These are phyloP conservation scores for Pogona vitticeps DNA, from an alignment of 2,113 vertebrate species.

Conservation along the genomic window DNA sequence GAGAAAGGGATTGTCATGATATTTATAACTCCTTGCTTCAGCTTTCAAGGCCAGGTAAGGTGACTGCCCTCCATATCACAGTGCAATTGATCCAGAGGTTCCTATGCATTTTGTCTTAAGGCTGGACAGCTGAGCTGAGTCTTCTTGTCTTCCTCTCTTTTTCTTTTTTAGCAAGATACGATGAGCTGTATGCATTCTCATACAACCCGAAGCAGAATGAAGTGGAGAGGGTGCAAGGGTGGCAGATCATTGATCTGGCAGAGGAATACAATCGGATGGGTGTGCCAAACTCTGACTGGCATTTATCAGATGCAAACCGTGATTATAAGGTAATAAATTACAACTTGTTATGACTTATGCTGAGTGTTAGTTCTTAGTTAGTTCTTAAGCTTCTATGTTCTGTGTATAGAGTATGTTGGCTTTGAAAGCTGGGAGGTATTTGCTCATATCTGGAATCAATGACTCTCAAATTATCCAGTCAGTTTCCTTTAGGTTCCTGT, in stretches of 20 bases:
- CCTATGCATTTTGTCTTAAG: background rate
- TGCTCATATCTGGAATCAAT: background rate
- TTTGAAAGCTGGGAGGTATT: background rate
- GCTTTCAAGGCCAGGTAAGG: slow-evolving; percentile 88
- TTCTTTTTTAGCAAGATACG: slow-evolving; percentile 77
- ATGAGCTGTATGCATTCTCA: slow-evolving; percentile 96
- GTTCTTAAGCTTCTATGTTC: background rate
- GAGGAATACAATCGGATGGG: slow-evolving; percentile 95
- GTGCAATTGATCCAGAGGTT: background rate
- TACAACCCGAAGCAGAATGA: slow-evolving; percentile 98
- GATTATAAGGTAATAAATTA: slow-evolving; percentile 86
- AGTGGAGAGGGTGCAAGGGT: slow-evolving; percentile 87
- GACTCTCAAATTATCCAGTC: background rate
- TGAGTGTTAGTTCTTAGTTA: no score
- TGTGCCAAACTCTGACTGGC: slow-evolving; percentile 91
- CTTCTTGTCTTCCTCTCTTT: background rate
- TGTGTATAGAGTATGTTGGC: background rate
- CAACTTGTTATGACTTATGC: background rate
- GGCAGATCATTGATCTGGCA: slow-evolving; percentile 89
- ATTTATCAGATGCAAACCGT: slow-evolving; percentile 91
- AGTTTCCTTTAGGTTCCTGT: background rate
- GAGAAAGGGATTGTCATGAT: slow-evolving; percentile 96
- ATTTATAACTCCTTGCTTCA: slow-evolving; percentile 95
- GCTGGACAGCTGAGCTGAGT: background rate
- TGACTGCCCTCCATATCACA: background rate